These are phyloP conservation scores for Campoletis raptor DNA, from an alignment of 2,888 invertebrate genomes.

Conservation along the genomic window DNA sequence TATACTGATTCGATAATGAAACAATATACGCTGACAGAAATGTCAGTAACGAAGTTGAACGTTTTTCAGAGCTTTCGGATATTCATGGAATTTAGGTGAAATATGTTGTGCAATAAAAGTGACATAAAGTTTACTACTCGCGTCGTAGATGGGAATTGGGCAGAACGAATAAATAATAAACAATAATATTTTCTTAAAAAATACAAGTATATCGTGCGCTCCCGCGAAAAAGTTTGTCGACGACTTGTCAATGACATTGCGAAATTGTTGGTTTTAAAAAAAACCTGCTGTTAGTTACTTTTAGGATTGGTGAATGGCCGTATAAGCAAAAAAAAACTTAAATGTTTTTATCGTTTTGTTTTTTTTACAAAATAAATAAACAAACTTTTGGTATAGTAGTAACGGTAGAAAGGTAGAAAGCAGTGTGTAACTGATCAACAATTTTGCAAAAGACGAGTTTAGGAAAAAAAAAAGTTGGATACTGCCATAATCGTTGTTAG, in stretches of 20 bases:
- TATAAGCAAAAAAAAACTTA: neutral
- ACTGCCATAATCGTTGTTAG: constrained; percentile 50
- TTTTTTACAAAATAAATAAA: constrained; percentile 6
- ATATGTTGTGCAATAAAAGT: neutral
- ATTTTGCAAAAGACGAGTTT: constrained; percentile 56
- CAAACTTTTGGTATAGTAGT: constrained; percentile 14
- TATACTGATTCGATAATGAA: neutral
- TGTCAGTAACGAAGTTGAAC: neutral
- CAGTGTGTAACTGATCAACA: constrained; percentile 49
- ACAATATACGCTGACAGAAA: neutral
- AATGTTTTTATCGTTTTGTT: neutral
- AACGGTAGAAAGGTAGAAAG: constrained; percentile 66
- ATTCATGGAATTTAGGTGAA: neutral
- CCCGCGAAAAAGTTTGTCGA: neutral
- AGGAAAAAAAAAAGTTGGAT: neutral
- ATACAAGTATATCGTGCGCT: neutral
- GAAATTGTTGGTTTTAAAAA: constrained; percentile 61
- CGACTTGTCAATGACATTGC: constrained; percentile 36
- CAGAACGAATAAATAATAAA: constrained; percentile 21
- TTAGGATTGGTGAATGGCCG: neutral
- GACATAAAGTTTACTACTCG: neutral
- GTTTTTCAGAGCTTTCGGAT: neutral
- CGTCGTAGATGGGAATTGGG: neutral
- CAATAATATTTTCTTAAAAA: too few species aligned
- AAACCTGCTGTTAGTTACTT: neutral